These are phyloP conservation scores for Clarias platycephalus DNA, from an alignment of 2,797 vertebrate species.

Conservation along the genomic window DNA sequence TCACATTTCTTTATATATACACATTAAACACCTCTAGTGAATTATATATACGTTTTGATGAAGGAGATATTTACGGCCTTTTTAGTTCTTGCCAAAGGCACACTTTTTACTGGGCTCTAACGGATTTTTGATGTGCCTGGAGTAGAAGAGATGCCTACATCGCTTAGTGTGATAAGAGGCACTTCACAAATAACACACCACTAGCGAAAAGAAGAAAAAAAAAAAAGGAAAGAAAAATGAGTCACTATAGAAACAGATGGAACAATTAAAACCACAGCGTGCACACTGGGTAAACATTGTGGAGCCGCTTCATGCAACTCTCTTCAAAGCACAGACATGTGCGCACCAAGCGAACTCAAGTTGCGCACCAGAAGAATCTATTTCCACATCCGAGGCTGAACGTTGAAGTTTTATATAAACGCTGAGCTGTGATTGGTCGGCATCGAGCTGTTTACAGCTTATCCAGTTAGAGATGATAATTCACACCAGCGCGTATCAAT, in stretches of 20 bases:
- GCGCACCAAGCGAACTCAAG: background rate
- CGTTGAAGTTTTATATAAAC: background rate
- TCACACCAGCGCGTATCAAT: background rate
- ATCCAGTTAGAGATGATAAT: background rate
- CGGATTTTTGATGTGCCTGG: slow-evolving; percentile 44
- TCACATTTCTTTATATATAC: slow-evolving; percentile 38
- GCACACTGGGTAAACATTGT: slow-evolving; percentile 33
- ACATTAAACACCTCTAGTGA: slow-evolving; percentile 39
- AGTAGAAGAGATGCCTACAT: slow-evolving; percentile 36
- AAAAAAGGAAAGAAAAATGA: slow-evolving; percentile 29
- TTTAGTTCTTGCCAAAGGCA: slow-evolving; percentile 43
- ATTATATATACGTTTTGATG: slow-evolving; percentile 48
- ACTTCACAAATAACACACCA: slow-evolving; percentile 52
- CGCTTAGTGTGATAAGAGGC: slow-evolving; percentile 41
- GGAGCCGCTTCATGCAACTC: slow-evolving; percentile 5
- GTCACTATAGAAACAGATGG: slow-evolving; percentile 50
- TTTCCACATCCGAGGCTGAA: background rate
- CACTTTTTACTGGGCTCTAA: slow-evolving; percentile 40
- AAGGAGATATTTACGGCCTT: slow-evolving; percentile 35
- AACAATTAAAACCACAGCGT: slow-evolving; percentile 39
- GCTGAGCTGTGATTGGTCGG: background rate
- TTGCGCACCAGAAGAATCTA: background rate
- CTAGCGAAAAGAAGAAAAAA: slow-evolving; percentile 36
- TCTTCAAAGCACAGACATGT: background rate
- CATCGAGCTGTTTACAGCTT: background rate